Evolutionary conservation across 2,113 vertebrate genomes (phyloP).

Genomic region (Gallinago paraguaiae): DNA sequence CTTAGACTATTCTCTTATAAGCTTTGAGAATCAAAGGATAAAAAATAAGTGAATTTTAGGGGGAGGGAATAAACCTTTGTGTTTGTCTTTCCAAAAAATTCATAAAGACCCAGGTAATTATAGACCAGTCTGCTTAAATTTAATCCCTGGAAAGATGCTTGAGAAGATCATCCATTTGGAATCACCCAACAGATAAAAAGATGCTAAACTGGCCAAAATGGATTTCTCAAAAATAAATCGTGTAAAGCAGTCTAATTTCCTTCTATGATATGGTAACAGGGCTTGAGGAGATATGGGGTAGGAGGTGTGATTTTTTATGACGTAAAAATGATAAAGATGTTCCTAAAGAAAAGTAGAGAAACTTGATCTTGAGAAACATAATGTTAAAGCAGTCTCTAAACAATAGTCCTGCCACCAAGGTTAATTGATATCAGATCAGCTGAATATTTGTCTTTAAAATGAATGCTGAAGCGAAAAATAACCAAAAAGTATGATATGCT

Average conservation of each 20-base stretch:
- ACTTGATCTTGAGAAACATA: neutral
- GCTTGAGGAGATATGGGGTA: neutral
- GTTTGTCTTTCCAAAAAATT: neutral
- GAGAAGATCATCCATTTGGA: neutral
- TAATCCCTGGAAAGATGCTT: slow-evolving; percentile 15
- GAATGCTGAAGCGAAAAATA: neutral
- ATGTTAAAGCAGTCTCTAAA: neutral
- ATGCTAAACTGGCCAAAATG: neutral
- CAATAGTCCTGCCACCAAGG: neutral
- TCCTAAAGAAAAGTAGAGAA: neutral
- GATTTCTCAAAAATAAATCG: slow-evolving; percentile 4
- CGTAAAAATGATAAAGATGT: neutral
- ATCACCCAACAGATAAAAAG: neutral
- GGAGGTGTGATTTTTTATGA: neutral
- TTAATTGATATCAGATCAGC: neutral
- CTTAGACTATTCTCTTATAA: neutral
- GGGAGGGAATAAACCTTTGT: neutral
- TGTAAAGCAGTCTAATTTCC: slow-evolving; percentile 12
- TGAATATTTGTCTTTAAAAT: neutral
- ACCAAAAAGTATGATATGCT: neutral
- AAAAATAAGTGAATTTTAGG: neutral
- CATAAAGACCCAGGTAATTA: neutral
- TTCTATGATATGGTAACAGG: neutral
- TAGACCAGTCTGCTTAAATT: neutral
- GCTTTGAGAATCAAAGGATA: slow-evolving; percentile 21